Percentiles rank a stretch among this genome's conserved stretches.
Evolutionary conservation across 2,888 invertebrate genomes (phyloP).

Genomic region (Allolobophora icterica): DNA sequence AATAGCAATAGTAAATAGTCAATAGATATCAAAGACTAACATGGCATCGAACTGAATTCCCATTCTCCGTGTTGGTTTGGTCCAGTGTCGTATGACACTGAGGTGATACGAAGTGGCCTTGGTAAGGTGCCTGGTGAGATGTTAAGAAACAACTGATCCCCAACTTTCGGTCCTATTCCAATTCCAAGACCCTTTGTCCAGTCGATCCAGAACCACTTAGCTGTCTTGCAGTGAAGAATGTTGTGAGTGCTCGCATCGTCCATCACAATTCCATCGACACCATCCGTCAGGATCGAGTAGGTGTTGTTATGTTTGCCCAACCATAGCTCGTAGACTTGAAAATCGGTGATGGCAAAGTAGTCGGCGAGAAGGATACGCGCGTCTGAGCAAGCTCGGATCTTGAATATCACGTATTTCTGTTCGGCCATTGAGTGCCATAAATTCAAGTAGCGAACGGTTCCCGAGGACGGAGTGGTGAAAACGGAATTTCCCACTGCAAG

Average conservation of each 20-base stretch:
- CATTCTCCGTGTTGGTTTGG: slow-evolving; percentile 27
- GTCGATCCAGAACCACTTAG: slow-evolving; percentile 35
- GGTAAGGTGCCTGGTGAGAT: neutral
- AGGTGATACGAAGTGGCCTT: neutral
- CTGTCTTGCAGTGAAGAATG: slow-evolving; percentile 31
- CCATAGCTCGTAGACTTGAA: slow-evolving; percentile 30
- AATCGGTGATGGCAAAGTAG: slow-evolving; percentile 27
- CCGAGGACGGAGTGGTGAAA: neutral
- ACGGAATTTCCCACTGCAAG: slow-evolving; percentile 25
- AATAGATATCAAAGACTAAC: neutral
- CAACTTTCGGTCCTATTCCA: slow-evolving; percentile 6
- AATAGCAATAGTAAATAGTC: too few relatives aligned
- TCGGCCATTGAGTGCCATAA: neutral
- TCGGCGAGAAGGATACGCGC: slow-evolving; percentile 33
- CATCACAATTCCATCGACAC: slow-evolving; percentile 20
- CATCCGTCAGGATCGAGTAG: neutral
- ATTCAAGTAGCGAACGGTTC: neutral
- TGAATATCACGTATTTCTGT: slow-evolving; percentile 27
- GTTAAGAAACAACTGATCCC: slow-evolving; percentile 25
- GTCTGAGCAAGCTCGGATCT: slow-evolving; percentile 28
- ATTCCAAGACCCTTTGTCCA: slow-evolving; percentile 31
- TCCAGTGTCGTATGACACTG: slow-evolving; percentile 26
- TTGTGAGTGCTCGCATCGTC: neutral
- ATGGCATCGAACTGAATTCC: slow-evolving; percentile 27
- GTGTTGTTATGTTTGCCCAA: slow-evolving; percentile 36